Base-by-base conservation (phyloP, 2,113 vertebrate species). In the Phyllostomus hastatus region DNA sequence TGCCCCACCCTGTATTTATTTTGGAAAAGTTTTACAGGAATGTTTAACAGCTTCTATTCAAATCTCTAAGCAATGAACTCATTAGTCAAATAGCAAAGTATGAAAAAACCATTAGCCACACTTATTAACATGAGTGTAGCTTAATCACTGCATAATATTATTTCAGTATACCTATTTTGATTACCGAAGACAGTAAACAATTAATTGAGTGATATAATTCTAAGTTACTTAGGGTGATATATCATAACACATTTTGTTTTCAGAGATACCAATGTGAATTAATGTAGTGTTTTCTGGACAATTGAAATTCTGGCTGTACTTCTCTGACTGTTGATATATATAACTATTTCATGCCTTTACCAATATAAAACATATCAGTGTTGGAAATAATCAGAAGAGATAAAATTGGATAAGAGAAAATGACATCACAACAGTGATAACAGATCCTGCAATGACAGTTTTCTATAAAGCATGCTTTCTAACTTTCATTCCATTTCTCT, bases 1-100 rank as follows among this genome's bases (percentile, higher is more conserved):
- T 73, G 24, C 24, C 38, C 24, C 38, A 73, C 70, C 24, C 2
- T 73, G 38, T 61, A n/a, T 28, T 90, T 83, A 79, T 84, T 90
- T 90, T 88, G n/a, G 91, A 90, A 79, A 94, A 69, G 6, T 24
- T 73, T 69, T 92, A 85, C 26, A 87, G 43, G 94, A 46, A 95
- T 94, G 64, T 84, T 87, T n/a, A 96, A 80, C 22, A 86, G 50
- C 46, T 52, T 97, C 92, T 97, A 70, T 90, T 97, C 20, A 83
- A 3, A 61, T 87, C 92, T 97, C 5, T 35, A 8, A 94, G 80
- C 66, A 38, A 75, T 20, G 70, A n/a, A 19, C 4, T 84, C 94
- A 93, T 94, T 95, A 96, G 93, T 84, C 92, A 88, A 98, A 97
- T 96, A 92, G 79, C 1, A 15, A 83, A 93, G 94, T 59, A 76